These are phyloP conservation scores for Ciconia maguari DNA, from an alignment of 2,113 vertebrate genomes.

Conservation along the genomic window DNA sequence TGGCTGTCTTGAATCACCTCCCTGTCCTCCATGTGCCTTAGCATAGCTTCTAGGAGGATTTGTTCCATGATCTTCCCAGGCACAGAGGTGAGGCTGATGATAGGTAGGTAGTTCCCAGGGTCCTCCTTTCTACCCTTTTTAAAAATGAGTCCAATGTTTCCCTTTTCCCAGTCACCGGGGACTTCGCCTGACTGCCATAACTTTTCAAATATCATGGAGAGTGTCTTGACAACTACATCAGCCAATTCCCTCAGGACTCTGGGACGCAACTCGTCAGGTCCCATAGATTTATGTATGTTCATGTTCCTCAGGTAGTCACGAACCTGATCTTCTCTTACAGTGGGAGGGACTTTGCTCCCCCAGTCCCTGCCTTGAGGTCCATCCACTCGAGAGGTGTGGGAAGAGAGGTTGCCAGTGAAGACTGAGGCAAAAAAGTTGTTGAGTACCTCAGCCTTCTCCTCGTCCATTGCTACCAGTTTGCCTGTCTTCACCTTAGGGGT, in stretches of 20 bases:
- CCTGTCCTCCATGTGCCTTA: neutral
- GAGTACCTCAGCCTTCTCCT: neutral
- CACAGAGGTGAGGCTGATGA: neutral
- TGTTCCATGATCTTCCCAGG: neutral
- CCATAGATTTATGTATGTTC: neutral
- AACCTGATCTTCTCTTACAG: neutral
- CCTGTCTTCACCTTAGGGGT: neutral
- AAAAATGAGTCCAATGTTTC: neutral
- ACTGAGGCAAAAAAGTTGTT: neutral
- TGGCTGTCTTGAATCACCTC: neutral
- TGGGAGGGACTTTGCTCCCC: neutral
- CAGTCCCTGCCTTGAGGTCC: neutral
- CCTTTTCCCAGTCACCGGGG: too few species aligned
- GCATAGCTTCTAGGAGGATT: neutral
- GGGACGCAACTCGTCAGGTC: neutral
- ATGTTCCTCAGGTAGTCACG: neutral
- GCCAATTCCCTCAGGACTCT: neutral
- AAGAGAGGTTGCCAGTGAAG: neutral
- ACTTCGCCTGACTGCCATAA: neutral
- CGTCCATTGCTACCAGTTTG: accelerated
- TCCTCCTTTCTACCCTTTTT: neutral
- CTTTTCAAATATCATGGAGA: neutral
- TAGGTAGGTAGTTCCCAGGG: neutral
- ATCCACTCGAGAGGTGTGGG: neutral
- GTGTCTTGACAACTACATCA: neutral